Evolutionary conservation across 2,888 invertebrate species (phyloP).

Genomic region (Limnephilus marmoratus): DNA sequence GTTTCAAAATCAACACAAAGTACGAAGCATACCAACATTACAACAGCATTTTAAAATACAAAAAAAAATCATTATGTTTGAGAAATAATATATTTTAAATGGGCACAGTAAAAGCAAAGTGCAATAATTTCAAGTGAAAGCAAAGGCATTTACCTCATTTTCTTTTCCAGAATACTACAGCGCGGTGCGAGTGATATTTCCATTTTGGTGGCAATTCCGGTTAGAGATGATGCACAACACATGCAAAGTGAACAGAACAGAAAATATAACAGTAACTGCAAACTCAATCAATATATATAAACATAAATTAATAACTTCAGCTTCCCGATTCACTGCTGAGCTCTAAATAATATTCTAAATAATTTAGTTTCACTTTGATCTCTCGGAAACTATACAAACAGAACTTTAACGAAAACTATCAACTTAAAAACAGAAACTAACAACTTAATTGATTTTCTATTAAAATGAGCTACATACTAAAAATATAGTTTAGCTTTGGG

Average conservation of each 20-base stretch:
- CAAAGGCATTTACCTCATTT: conserved; percentile 81
- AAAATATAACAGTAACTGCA: conserved; percentile 46
- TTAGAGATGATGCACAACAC: conserved; percentile 66
- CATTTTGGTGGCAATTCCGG: conserved; percentile 66
- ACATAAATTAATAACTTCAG: conserved; percentile 28
- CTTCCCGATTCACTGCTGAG: background rate
- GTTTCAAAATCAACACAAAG: background rate
- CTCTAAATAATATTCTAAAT: no score
- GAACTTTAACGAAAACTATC: no score
- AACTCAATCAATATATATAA: conserved; percentile 36
- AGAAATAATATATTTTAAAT: background rate
- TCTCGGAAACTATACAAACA: no score
- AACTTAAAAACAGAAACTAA: no score
- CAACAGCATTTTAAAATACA: background rate
- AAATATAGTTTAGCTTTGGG: no score
- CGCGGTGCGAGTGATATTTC: conserved; percentile 67
- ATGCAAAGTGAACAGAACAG: conserved; percentile 66
- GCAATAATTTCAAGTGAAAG: conserved; percentile 32
- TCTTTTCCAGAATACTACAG: conserved; percentile 89
- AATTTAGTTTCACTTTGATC: no score
- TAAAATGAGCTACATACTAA: background rate
- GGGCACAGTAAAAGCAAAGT: conserved; percentile 41
- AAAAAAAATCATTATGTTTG: background rate
- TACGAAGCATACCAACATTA: background rate
- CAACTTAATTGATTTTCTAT: background rate